Percentiles rank a stretch among this genome's conserved stretches.
Evolutionary conservation across 2,797 vertebrate species (phyloP).

Genomic region (Echiichthys vipera): DNA sequence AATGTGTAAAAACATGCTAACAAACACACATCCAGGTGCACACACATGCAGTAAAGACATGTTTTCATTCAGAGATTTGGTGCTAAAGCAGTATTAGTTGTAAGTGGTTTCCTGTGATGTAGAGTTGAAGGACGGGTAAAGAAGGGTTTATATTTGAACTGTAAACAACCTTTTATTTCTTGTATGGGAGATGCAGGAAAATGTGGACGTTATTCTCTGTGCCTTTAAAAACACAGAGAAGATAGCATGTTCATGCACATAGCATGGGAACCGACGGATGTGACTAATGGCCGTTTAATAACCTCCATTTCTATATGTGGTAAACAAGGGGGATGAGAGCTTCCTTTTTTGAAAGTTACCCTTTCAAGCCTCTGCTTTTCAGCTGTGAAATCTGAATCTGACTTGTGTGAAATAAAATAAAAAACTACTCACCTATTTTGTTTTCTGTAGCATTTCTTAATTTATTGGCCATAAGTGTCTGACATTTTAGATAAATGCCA

Average conservation of each 20-base stretch:
- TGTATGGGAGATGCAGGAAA: not conserved
- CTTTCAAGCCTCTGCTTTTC: slow-evolving; percentile 21
- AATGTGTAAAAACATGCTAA: not conserved
- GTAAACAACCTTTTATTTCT: slow-evolving; percentile 61
- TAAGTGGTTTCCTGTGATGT: slow-evolving; percentile 47
- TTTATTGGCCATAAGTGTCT: slow-evolving; percentile 19
- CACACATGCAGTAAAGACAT: not conserved
- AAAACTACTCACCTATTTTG: not conserved
- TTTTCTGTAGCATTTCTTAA: slow-evolving; percentile 9
- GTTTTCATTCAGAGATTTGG: slow-evolving; percentile 9
- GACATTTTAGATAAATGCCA: slow-evolving; percentile 61
- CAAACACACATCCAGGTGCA: slow-evolving; percentile 1
- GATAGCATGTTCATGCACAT: slow-evolving; percentile 4
- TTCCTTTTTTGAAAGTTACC: not conserved
- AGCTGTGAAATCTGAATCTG: slow-evolving; percentile 27
- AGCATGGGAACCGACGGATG: not conserved
- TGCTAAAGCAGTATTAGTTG: slow-evolving; percentile 6
- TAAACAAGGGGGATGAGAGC: not conserved
- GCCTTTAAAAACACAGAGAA: slow-evolving; percentile 22
- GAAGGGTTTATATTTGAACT: slow-evolving; percentile 64
- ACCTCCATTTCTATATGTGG: slow-evolving; percentile 21
- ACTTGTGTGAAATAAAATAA: slow-evolving; percentile 1
- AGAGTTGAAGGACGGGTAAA: slow-evolving; percentile 65
- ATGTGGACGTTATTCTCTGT: slow-evolving; percentile 3
- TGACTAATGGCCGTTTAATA: slow-evolving; percentile 26